These are phyloP conservation scores for Montifringilla adamsi DNA, from an alignment of 2,113 vertebrate species.

Conservation along the genomic window DNA sequence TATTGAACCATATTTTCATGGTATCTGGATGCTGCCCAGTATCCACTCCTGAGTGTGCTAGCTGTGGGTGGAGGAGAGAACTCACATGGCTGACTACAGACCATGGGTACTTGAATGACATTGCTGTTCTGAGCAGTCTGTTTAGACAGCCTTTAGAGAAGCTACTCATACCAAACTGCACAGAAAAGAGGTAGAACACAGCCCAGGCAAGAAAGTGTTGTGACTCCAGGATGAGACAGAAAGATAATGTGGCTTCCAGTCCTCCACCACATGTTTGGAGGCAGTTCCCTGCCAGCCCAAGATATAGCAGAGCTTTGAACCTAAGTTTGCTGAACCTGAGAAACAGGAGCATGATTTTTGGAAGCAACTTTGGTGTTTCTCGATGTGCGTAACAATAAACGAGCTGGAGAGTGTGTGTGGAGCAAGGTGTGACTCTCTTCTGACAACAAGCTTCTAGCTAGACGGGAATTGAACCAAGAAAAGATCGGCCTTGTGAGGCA, in stretches of 20 bases:
- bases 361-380: background rate
- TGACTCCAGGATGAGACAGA: background rate
- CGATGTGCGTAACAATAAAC: fast-evolving
- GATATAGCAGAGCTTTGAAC: background rate
- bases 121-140: background rate
- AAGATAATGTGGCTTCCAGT: background rate
- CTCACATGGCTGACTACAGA: background rate
- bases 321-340: background rate
- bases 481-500: background rate
- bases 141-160: background rate
- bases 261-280: background rate
- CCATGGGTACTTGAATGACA: background rate
- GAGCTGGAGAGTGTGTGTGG: background rate
- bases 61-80: background rate
- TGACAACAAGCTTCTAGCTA: background rate
- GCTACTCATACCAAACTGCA: background rate
- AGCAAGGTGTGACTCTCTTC: background rate
- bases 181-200: background rate
- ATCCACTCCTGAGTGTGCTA: background rate
- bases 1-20: background rate
- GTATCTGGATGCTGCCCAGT: background rate
- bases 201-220: background rate
- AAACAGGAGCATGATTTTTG: background rate
- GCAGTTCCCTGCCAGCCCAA: background rate
- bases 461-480: background rate